Conservation (phyloP, 2,113 vertebrate species). For the Terrapene triunguis region DNA sequence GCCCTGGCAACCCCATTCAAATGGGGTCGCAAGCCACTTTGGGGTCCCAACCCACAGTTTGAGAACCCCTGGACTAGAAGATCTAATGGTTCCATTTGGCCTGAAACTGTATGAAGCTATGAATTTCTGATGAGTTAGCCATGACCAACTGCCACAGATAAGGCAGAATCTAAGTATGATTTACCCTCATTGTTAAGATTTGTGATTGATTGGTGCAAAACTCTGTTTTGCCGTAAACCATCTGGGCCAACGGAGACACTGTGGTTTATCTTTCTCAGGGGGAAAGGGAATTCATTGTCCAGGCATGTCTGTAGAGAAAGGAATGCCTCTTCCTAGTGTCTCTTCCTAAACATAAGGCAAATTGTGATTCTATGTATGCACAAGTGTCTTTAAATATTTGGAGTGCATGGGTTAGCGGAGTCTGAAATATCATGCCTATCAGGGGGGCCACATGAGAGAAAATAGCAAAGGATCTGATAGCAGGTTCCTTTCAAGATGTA, state of each 20-base stretch:
- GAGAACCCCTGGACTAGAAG: too few species aligned
- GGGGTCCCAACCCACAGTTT: too few species aligned
- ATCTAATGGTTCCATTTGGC: not conserved
- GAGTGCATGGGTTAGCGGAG: slow-evolving; percentile 7
- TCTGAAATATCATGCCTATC: slow-evolving; percentile 75
- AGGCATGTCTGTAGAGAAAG: not conserved
- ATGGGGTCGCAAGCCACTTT: too few species aligned
- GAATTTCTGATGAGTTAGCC: not conserved
- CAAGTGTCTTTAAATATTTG: slow-evolving; percentile 64
- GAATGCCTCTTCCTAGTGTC: not conserved
- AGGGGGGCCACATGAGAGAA: slow-evolving; percentile 65
- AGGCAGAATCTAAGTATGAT: not conserved
- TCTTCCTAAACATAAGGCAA: not conserved
- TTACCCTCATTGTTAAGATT: not conserved
- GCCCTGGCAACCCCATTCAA: too few species aligned
- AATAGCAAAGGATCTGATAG: slow-evolving; percentile 79
- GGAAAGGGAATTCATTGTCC: not conserved
- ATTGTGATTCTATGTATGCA: not conserved
- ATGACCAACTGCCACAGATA: fast-evolving
- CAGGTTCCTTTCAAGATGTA: slow-evolving; percentile 77
- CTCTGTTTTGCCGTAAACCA: not conserved
- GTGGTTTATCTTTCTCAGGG: not conserved
- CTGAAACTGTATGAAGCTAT: not conserved
- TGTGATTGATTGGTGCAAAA: not conserved
- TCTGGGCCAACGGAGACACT: not conserved